Base-by-base conservation (phyloP, 1,140 invertebrate species). In the Drosophila albomicans region DNA sequence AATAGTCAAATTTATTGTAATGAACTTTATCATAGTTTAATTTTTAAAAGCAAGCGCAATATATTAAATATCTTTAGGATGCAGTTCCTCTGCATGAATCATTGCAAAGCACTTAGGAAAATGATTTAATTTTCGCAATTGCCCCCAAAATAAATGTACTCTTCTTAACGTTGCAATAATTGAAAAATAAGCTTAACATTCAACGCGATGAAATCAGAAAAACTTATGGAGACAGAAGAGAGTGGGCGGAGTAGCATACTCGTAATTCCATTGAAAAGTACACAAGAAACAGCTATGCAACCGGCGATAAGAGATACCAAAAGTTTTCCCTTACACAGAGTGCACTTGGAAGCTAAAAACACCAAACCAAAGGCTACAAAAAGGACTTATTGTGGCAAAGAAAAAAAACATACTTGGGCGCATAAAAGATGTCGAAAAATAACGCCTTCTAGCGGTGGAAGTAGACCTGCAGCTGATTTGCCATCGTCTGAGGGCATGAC, bases 101-200 rank as follows among this genome's bases (percentile, higher is more conserved):
- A 43, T 43, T 43, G n/a, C 41, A 41, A 45, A 54, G 66, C 75
- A 71, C 51, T 74, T 49, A 45, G 49, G 32, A 16, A 73, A 74
- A 78, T 64, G 68, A 77, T 69, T 78, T 78, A 43, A 81, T 70
- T 71, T 75, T 52, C 10, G 66, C 78, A 73, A 78, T 71, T 81
- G 78, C 51, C 13, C 28, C 38, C 13, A 41, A 56, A 66, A 64
- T 76, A 73, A 77, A 45, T 68, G 45, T 64, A 48, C 48, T 25
- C 51, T 63, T 65, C 20, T 25, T 20, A 51, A 63, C 58, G 48
- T 75, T 48, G 32, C 15, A 16, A 66, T 72, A 75, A 75, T 75
- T 75, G 73, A 75, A 75, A 71, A 75, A 65, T 70, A 5, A 51
- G 58, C 73, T 75, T 64, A 58, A 51, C 66, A 62, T 45, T 8